phyloP scores from a whole-genome alignment of 2,113 vertebrate genomes.

The Cephalopterus ornatus region DNA sequence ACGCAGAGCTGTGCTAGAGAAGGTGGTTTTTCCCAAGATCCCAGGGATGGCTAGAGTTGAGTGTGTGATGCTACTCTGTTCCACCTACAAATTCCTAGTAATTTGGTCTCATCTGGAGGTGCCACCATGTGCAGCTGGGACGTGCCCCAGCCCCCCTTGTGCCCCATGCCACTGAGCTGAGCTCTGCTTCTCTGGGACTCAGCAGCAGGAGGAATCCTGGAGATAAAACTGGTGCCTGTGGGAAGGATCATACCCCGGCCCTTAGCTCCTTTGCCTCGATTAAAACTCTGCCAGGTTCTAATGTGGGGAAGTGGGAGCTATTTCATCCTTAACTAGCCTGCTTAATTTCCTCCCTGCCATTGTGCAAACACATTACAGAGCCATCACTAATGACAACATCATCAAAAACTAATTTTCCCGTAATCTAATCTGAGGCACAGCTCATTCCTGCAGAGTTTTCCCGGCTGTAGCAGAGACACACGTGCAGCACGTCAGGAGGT shows the following conservation, averaged over 20 bases:
- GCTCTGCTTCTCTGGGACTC: neutral
- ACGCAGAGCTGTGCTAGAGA: neutral
- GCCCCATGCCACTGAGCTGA: neutral
- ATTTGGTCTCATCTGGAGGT: neutral
- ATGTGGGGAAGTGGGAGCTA: neutral
- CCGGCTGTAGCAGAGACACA: neutral
- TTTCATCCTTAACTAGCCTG: neutral
- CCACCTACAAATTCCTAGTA: neutral
- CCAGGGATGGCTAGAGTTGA: neutral
- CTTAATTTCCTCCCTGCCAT: neutral
- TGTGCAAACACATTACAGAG: neutral
- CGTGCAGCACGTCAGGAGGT: neutral
- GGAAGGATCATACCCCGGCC: neutral
- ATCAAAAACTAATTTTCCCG: neutral
- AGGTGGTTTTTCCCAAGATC: neutral
- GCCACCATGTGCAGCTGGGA: neutral
- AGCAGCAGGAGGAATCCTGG: neutral
- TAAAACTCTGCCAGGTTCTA: neutral
- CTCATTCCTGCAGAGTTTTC: neutral
- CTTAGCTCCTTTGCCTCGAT: neutral
- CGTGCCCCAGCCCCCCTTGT: neutral
- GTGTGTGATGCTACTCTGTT: neutral
- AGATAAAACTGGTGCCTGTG: too few relatives aligned
- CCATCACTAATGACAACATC: neutral
- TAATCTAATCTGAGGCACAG: neutral